Base-by-base conservation (phyloP, 2,888 invertebrate species). In the Synergus gifuensis region DNA sequence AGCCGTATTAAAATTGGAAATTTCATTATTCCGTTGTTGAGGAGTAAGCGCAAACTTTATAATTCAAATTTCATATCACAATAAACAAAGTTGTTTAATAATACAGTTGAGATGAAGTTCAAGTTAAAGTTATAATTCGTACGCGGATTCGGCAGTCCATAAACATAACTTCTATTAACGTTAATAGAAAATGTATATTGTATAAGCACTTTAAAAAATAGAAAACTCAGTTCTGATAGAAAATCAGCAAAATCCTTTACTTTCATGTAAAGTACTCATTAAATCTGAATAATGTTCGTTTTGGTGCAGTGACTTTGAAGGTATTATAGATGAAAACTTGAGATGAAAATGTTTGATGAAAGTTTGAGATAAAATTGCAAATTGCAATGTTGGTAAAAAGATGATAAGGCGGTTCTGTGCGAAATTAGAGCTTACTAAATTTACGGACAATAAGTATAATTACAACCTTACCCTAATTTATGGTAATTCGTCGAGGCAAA, bases 351-450 rank as follows among this genome's bases (percentile, higher is more conserved):
- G 58, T 18, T 12, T 11, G 60, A 60, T 60, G 60, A 60, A 60
- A 60, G 60, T 60, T 9, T 22, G 60, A 60, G 22, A 60, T 60
- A 22, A 22, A 22, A 22, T 22, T 18, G 60, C 12, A 60, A 60
- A 60, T 60, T 60, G 18, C 4, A 22, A 60, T 60, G 22, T 22
- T 4, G 0, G 60, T 9, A 14, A 77, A 83, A 78, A 67, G 81
- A 79, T 66, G 12, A 12, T 4, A 60, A 9, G 18, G 9, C 1
- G 11, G 4, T 60, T 60, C 60, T 22, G 18, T 12, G 18, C 9
- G 22, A 22, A 7, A 60, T 60, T 22, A 12, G 60, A 11, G 0
- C 1, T 8, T 7, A n/a, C 22, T 22, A 11, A 60, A 60, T 60
- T 8, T 60, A 11, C 12, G 4, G 12, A 60, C 4, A 60, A 60